Percentiles rank a stretch among this genome's conserved stretches.
Evolutionary conservation across 2,113 vertebrate species (phyloP).

Genomic region (Monarcha castaneiventris): DNA sequence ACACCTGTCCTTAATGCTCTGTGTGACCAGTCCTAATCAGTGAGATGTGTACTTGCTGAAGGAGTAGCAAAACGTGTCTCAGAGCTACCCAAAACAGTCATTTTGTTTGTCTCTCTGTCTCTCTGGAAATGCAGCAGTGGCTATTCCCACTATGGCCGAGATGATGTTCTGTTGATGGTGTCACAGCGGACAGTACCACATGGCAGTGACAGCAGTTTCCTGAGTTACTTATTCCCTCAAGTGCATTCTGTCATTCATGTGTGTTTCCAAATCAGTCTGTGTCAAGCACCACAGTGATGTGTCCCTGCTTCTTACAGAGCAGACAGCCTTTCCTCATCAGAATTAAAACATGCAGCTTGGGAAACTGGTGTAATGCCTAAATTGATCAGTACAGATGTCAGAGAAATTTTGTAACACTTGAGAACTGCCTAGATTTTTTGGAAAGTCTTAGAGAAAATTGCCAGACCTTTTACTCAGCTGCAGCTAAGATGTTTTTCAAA

Average conservation of each 20-base stretch:
- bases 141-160: background rate
- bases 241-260: rapidly evolving
- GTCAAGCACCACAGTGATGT: background rate
- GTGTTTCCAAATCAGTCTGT: background rate
- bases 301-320: background rate
- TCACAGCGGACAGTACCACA: background rate
- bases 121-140: background rate
- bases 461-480: background rate
- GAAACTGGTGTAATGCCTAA: background rate
- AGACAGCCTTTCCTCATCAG: background rate
- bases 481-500: background rate
- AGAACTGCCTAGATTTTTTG: background rate
- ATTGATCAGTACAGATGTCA: background rate
- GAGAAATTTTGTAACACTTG: background rate
- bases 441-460: background rate
- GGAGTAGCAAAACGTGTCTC: background rate
- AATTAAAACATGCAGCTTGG: background rate
- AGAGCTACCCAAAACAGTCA: background rate
- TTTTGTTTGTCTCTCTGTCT: background rate
- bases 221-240: background rate
- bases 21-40: background rate
- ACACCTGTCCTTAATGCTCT: background rate
- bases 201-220: background rate
- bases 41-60: background rate
- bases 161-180: background rate